These are phyloP conservation scores for Dendrocincla fuliginosa DNA, from an alignment of 2,797 vertebrate species.

Conservation along the genomic window DNA sequence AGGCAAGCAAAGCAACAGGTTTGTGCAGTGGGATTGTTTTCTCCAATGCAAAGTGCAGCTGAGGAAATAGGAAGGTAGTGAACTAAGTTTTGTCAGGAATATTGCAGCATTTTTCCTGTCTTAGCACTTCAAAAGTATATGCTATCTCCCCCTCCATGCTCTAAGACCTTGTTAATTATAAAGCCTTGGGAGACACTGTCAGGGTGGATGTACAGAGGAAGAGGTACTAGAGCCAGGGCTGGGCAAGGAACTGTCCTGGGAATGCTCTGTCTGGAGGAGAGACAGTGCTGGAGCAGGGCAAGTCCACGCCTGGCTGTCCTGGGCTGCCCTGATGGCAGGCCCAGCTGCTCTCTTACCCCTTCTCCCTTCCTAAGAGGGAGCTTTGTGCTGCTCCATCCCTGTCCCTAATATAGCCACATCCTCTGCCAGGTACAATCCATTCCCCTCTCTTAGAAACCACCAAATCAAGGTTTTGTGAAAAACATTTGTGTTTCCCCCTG, in stretches of 20 bases:
- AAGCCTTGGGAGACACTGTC: not conserved
- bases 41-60: not conserved
- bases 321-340: not conserved
- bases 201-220: not conserved
- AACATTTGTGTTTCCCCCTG: not conserved
- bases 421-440: not conserved
- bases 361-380: not conserved
- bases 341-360: not conserved
- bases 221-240: not conserved
- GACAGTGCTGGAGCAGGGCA: not conserved
- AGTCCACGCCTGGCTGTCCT: not conserved
- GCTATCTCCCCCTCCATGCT: not conserved
- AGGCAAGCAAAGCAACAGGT: not conserved
- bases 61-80: not conserved
- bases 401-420: not conserved
- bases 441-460: not conserved
- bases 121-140: fast-evolving
- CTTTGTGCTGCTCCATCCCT: not conserved
- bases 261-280: not conserved
- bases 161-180: not conserved
- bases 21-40: not conserved
- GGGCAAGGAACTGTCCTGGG: not conserved
- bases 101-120: not conserved
- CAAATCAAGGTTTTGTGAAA: not conserved
- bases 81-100: not conserved